A percentile compares a stretch with the other conserved stretches of the same genome.
Evolutionary conservation across 2,113 vertebrate genomes (phyloP).

Genomic region (Odontesthes bonariensis): DNA sequence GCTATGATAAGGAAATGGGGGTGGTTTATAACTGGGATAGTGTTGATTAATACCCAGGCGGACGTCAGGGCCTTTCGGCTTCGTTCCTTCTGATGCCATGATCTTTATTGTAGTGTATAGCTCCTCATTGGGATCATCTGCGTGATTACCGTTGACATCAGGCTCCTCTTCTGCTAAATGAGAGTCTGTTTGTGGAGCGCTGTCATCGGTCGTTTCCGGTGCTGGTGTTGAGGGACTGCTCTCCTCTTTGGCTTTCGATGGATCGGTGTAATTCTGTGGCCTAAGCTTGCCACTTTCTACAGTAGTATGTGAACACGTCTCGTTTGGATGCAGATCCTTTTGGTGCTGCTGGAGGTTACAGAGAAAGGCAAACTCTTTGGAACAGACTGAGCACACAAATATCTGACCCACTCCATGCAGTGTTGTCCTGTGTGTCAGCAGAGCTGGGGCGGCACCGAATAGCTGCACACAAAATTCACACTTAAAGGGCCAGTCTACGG

Average conservation of each 20-base stretch:
- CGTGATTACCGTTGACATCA: constrained; percentile 67
- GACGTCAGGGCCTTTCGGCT: constrained; percentile 94
- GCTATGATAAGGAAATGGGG: constrained; percentile 97
- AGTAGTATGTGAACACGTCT: constrained; percentile 89
- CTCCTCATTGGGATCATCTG: constrained; percentile 94
- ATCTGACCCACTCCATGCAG: constrained; percentile 95
- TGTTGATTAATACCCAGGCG: constrained; percentile 97
- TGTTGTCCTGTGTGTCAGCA: constrained; percentile 92
- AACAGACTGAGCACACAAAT: constrained; percentile 93
- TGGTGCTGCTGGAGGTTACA: constrained; percentile 99
- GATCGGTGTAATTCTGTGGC: constrained; percentile 96
- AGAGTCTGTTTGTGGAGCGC: constrained; percentile 40
- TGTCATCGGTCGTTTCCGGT: constrained; percentile 52
- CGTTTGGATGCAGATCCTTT: constrained; percentile 92
- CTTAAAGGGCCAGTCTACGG: constrained; percentile 95
- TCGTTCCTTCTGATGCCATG: constrained; percentile 95
- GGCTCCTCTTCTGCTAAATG: constrained; percentile 56
- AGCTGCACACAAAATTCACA: constrained; percentile 99
- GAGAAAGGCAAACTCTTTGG: constrained; percentile 98
- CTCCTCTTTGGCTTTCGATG: constrained; percentile 80
- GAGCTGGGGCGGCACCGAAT: constrained; percentile 86
- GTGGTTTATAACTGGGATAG: constrained; percentile 98
- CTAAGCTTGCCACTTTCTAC: constrained; percentile 94
- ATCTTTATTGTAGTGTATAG: constrained; percentile 99
- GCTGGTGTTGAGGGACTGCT: constrained; percentile 59